Conservation (phyloP, 2,113 vertebrate species). For the Phaetusa simplex region DNA sequence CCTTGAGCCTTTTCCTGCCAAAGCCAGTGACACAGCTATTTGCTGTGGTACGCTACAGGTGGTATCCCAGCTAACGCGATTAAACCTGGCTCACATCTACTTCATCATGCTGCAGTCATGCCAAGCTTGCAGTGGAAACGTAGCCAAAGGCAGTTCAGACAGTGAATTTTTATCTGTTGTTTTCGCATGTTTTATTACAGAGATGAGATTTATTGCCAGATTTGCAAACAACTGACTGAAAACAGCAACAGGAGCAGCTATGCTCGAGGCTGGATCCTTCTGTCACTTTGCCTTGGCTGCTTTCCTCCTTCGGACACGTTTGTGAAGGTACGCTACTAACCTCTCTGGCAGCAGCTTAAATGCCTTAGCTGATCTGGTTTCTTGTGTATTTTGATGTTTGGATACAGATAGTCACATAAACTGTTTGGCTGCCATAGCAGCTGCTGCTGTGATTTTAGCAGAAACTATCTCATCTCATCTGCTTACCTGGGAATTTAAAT, state of each 20-base stretch:
- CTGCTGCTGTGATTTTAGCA: neutral
- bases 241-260: conserved; percentile 85
- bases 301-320: conserved; percentile 90
- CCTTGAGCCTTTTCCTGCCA: neutral
- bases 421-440: neutral
- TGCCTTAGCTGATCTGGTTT: neutral
- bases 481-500: neutral
- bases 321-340: conserved; percentile 74
- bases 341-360: neutral
- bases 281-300: conserved; percentile 92
- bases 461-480: neutral
- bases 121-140: neutral
- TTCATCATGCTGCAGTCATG: neutral
- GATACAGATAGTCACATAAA: neutral
- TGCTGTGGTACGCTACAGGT: neutral
- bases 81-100: neutral
- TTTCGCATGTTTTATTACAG: conserved; percentile 70
- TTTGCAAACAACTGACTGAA: conserved; percentile 94
- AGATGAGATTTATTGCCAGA: conserved; percentile 98
- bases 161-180: neutral
- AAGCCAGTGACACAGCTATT: neutral
- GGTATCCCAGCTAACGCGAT: neutral
- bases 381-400: neutral
- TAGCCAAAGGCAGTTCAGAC: neutral
- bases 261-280: conserved; percentile 92